These are phyloP conservation scores for Anolis sagrei DNA, from an alignment of 2,113 vertebrate genomes.

Conservation along the genomic window DNA sequence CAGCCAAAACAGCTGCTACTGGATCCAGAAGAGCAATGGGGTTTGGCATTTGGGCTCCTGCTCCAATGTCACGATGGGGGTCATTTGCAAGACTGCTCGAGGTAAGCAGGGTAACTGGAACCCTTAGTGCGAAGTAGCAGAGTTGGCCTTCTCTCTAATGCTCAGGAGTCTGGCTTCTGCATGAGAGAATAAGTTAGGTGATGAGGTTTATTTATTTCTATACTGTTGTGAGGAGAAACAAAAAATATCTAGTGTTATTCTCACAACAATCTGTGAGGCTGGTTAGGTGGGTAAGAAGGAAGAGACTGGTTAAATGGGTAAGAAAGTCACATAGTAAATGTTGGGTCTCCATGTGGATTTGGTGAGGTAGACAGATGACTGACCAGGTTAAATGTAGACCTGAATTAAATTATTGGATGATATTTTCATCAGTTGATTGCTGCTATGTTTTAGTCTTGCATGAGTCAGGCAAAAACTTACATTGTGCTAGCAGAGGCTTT, in stretches of 20 bases:
- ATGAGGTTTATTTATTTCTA: not conserved
- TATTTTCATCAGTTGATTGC: not conserved
- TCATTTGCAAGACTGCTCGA: slow-evolving; percentile 91
- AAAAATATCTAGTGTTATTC: not conserved
- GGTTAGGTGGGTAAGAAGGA: not conserved
- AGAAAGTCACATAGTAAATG: not conserved
- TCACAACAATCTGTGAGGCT: not conserved
- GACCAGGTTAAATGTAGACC: not conserved
- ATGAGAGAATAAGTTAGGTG: not conserved
- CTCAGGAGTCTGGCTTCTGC: too few species aligned
- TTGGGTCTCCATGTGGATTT: not conserved
- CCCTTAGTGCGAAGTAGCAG: not conserved
- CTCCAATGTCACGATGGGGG: slow-evolving; percentile 90
- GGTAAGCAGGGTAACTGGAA: slow-evolving; percentile 71
- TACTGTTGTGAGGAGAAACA: not conserved
- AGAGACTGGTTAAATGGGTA: not conserved
- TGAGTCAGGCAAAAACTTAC: not conserved
- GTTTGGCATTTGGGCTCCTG: slow-evolving; percentile 91
- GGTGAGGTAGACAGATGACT: too few species aligned
- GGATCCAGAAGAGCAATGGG: slow-evolving; percentile 94
- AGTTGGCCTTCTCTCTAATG: not conserved
- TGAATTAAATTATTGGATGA: not conserved
- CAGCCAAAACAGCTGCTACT: slow-evolving; percentile 95
- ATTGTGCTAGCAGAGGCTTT: not conserved
- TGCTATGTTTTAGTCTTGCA: not conserved